Evolutionary conservation across 92 coral and sea anemone genomes (phyloP).

Genomic region (Epizoanthus stellaris): DNA sequence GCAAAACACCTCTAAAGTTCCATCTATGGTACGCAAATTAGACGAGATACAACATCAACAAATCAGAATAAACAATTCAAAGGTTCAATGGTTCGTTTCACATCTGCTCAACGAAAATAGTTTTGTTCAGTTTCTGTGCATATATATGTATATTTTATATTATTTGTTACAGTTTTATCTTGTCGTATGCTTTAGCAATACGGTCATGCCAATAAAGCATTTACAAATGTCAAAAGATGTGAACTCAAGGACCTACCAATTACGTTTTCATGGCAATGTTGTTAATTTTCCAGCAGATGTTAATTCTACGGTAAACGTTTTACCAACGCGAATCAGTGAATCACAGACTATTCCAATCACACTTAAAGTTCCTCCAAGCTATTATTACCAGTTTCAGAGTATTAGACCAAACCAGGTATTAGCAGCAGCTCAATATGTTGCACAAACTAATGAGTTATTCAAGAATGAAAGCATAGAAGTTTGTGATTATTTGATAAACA

Average conservation of each 20-base stretch:
- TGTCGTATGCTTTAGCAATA: too few relatives aligned
- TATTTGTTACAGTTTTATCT: too few relatives aligned
- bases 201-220: too few relatives aligned
- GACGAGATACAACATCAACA: too few relatives aligned
- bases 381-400: slow-evolving; percentile 67
- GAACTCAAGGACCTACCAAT: background rate
- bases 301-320: slow-evolving; percentile 68
- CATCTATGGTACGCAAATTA: too few relatives aligned
- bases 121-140: too few relatives aligned
- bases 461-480: slow-evolving; percentile 67
- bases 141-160: too few relatives aligned
- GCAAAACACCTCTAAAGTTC: too few relatives aligned
- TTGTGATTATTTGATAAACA: slow-evolving; percentile 58
- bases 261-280: slow-evolving; percentile 66
- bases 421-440: slow-evolving; percentile 60
- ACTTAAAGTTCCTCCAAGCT: slow-evolving; percentile 60
- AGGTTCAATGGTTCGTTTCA: too few relatives aligned
- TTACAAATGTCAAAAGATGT: too few relatives aligned
- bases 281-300: slow-evolving; percentile 77
- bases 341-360: slow-evolving; percentile 61
- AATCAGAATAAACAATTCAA: too few relatives aligned
- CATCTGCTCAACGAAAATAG: too few relatives aligned
- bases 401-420: slow-evolving; percentile 66
- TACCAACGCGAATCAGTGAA: slow-evolving; percentile 71
- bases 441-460: slow-evolving; percentile 62